Conservation (phyloP, 1,140 invertebrate species). For the Rhagoletis pomonella region DNA sequence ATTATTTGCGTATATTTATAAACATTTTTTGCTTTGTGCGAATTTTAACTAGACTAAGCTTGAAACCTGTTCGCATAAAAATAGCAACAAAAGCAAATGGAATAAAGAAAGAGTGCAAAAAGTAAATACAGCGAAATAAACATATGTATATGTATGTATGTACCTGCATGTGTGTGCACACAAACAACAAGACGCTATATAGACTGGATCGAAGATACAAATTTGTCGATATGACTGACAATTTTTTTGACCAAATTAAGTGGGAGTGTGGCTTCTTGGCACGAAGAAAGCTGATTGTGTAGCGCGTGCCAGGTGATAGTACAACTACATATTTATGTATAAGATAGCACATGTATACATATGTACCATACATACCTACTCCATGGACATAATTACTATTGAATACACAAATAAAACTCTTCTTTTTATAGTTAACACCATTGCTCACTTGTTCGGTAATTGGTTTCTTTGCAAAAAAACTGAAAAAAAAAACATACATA, state of each 20-base stretch:
- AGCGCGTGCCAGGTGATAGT: background rate
- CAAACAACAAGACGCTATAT: background rate
- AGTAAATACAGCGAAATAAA: background rate
- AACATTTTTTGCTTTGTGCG: background rate
- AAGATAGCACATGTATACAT: background rate
- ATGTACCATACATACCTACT: background rate
- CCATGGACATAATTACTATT: background rate
- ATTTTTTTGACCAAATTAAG: background rate
- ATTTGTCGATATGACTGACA: background rate
- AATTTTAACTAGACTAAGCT: background rate
- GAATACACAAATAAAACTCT: background rate
- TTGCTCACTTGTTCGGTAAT: background rate
- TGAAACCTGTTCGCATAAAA: background rate
- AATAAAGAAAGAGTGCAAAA: background rate
- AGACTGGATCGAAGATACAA: background rate
- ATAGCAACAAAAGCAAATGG: background rate
- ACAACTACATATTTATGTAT: too few species aligned
- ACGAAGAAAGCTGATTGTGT: background rate
- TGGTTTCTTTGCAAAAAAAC: background rate
- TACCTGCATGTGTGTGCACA: background rate
- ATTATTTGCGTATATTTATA: background rate
- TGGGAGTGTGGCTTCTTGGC: background rate
- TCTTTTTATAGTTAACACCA: constrained; percentile 16
- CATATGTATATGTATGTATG: background rate
- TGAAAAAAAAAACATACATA: too few species aligned